Evolutionary conservation across 2,113 vertebrate species (phyloP).

Genomic region (Terrapene triunguis): DNA sequence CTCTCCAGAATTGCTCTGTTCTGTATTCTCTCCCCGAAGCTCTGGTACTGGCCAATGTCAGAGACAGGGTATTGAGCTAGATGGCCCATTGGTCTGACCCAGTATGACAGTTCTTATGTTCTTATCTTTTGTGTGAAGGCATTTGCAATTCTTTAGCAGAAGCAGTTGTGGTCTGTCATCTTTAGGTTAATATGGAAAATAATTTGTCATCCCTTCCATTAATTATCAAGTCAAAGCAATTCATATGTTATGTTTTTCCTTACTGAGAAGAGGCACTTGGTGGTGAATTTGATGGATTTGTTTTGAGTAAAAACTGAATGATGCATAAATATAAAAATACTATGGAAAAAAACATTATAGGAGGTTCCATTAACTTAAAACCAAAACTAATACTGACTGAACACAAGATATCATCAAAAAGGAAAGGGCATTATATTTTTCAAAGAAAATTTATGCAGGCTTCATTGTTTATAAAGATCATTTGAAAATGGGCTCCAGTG

Average conservation of each 20-base stretch:
- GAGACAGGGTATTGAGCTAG: not conserved
- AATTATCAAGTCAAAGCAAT: constrained; percentile 45
- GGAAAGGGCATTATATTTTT: not conserved
- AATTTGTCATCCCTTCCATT: constrained; percentile 37
- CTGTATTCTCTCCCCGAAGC: not conserved
- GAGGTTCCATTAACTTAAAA: constrained; percentile 18
- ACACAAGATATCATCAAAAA: constrained; percentile 13
- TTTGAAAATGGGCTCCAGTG: not conserved
- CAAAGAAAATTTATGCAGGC: not conserved
- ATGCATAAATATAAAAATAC: constrained; percentile 45
- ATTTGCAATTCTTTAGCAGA: not conserved
- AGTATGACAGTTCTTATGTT: not conserved
- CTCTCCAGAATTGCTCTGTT: not conserved
- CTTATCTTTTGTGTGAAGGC: not conserved
- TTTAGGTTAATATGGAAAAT: constrained; percentile 26
- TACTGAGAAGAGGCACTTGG: not conserved
- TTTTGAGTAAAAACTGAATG: constrained; percentile 33
- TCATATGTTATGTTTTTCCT: constrained; percentile 4
- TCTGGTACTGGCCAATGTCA: not conserved
- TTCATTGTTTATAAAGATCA: not conserved
- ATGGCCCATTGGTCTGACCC: not conserved
- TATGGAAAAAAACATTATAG: not conserved
- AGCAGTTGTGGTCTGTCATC: not conserved
- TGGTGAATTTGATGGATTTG: constrained; percentile 20
- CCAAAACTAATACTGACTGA: not conserved